Conservation (phyloP, 2,797 vertebrate species). For the Masticophis lateralis region DNA sequence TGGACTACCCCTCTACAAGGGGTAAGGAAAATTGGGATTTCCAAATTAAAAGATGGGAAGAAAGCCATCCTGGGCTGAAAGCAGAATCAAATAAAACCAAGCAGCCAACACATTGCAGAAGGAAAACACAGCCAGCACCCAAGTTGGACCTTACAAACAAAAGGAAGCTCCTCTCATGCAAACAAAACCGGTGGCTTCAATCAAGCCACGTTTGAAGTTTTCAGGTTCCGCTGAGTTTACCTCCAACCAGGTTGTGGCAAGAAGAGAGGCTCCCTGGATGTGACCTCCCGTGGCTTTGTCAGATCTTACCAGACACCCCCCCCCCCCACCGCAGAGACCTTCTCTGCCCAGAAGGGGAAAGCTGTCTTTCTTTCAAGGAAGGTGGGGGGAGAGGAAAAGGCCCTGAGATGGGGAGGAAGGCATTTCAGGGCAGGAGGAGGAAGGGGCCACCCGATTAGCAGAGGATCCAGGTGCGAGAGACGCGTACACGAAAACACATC, state of each 20-base stretch:
- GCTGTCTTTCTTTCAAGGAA: neutral
- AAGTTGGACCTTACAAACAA: no score
- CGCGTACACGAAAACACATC: slow-evolving; percentile 32
- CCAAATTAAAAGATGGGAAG: neutral
- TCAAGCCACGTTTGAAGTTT: no score
- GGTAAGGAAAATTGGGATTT: neutral
- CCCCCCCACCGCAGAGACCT: fast-evolving
- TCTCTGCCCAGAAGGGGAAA: neutral
- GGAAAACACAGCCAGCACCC: neutral
- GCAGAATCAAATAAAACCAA: neutral
- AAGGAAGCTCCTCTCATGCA: neutral
- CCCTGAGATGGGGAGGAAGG: neutral
- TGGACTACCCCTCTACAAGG: fast-evolving
- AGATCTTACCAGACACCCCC: neutral
- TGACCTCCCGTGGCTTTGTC: neutral
- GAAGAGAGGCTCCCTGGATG: neutral
- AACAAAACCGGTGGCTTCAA: no score
- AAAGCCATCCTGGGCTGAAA: neutral
- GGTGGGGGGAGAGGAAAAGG: neutral
- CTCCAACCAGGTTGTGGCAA: neutral
- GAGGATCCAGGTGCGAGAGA: neutral
- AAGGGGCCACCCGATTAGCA: neutral
- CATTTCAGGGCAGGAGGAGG: slow-evolving; percentile 31
- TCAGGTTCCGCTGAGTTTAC: neutral
- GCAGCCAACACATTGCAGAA: slow-evolving; percentile 4